Conservation (phyloP, 2,888 invertebrate genomes). For the Patella depressa region DNA sequence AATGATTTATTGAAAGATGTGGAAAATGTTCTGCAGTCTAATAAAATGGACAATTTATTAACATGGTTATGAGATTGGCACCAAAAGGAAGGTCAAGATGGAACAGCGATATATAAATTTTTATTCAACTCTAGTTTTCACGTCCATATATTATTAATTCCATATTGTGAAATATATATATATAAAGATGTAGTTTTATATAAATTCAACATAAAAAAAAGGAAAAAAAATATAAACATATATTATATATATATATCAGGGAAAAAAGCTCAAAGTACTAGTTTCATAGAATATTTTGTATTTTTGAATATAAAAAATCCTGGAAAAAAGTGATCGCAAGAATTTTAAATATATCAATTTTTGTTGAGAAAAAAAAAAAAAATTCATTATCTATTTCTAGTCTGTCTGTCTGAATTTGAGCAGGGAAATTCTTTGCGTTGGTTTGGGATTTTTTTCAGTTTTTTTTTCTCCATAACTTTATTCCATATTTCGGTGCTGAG, state of each 20-base stretch:
- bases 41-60: conserved; percentile 87
- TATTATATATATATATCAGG: conserved; percentile 37
- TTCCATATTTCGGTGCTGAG: conserved; percentile 20
- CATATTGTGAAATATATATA: conserved; percentile 10
- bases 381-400: no score
- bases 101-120: conserved; percentile 1
- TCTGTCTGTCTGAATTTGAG: no score
- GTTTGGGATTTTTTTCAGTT: no score
- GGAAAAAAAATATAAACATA: neutral
- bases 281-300: conserved; percentile 48
- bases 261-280: conserved; percentile 35
- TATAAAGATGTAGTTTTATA: conserved; percentile 10
- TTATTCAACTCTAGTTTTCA: neutral
- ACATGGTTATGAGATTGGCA: conserved; percentile 81
- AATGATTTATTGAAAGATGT: conserved; percentile 78
- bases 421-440: no score
- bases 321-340: conserved; percentile 28
- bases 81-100: conserved; percentile 18
- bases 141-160: conserved; percentile 13
- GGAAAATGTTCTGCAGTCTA: conserved; percentile 89
- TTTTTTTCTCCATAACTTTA: conserved; percentile 3
- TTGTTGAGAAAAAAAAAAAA: no score
- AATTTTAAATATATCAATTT: no score
- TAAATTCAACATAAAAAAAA: neutral
- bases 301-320: conserved; percentile 38